Base-by-base conservation (phyloP, 2,888 invertebrate genomes). In the Sarcophaga variegata region DNA sequence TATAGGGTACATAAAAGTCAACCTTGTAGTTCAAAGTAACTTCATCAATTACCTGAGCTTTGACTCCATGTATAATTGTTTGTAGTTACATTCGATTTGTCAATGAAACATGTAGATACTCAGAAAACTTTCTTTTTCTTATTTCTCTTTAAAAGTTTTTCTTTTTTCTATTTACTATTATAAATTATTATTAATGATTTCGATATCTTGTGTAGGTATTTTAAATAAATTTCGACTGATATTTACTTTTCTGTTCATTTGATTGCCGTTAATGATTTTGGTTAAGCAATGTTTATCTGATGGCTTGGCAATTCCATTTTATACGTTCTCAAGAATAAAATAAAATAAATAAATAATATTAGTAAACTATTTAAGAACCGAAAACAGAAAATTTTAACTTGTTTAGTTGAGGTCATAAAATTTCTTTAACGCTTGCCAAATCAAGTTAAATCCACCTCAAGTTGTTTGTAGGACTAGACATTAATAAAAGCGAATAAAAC, bases 21-120 rank as follows among this genome's bases (percentile, higher is more conserved):
- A 8, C 12, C 4, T 17, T 11, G 27, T 59, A 27, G 27, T 3
- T 47, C 25, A 20, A 22, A 27, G 70, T 84, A 47, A 69, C 17
- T 22, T 49, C 45, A 69, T 47, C 67, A 81, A 81, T 69, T 81
- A 22, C 62, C 62, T 81, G 37, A 49, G 75, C 71, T 75, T 67
- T 75, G 37, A 49, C 67, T 49, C 5, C 67, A 74, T 75, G 11
- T 69, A 54, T 62, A 77, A 8, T 75, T 70, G 60, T 66, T 78
- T 69, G 74, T 47, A 69, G 74, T 27, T 62, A 27, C 20, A 67
- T 78, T 85, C 67, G 63, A 69, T 85, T 85, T 85, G 81, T 81
- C 85, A 85, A 82, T 85, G 78, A 78, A 85, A 64, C 75, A 78
- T 47, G 70, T 81, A 85, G 70, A 63, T 20, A 49, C 45, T n/a